A percentile compares a stretch with the other conserved stretches of the same genome.
These are phyloP conservation scores for Drosophila saltans DNA, from an alignment of 1,140 invertebrate genomes.

Conservation along the genomic window DNA sequence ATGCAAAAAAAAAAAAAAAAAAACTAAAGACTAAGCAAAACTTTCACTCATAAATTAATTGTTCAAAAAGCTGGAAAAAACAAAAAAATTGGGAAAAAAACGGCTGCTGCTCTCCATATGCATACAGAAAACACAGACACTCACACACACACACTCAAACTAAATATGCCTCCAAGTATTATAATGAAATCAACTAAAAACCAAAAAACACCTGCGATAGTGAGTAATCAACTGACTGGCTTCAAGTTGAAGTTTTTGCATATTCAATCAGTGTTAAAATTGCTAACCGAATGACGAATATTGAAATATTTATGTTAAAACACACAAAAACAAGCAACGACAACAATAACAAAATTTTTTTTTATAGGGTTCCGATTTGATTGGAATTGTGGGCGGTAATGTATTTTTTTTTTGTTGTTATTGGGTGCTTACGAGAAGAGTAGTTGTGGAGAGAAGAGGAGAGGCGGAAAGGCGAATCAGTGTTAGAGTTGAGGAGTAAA, in stretches of 20 bases:
- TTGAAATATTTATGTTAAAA: constrained; percentile 2
- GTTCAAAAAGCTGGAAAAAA: constrained; percentile 26
- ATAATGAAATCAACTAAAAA: constrained; percentile 11
- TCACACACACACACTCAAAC: constrained; percentile 15
- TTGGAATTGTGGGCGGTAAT: constrained; percentile 1
- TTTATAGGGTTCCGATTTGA: background rate
- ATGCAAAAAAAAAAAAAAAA: constrained; percentile 59
- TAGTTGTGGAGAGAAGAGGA: background rate
- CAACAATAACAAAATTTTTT: background rate
- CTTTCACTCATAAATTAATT: constrained; percentile 81
- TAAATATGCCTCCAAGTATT: background rate
- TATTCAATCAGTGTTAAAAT: too few relatives aligned
- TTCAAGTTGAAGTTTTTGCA: too few relatives aligned
- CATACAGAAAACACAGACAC: constrained; percentile 12
- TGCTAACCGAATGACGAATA: background rate
- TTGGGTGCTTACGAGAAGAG: background rate
- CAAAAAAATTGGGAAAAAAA: constrained; percentile 1
- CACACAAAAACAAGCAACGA: background rate
- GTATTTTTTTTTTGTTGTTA: background rate
- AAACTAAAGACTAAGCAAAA: constrained; percentile 36
- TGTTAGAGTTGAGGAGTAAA: background rate
- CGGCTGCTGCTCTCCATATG: constrained; percentile 17
- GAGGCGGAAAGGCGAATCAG: background rate
- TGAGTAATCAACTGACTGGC: background rate
- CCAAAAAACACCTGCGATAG: background rate